Base-by-base conservation (phyloP, 2,113 vertebrate genomes). In the Cranoglanis bouderius region DNA sequence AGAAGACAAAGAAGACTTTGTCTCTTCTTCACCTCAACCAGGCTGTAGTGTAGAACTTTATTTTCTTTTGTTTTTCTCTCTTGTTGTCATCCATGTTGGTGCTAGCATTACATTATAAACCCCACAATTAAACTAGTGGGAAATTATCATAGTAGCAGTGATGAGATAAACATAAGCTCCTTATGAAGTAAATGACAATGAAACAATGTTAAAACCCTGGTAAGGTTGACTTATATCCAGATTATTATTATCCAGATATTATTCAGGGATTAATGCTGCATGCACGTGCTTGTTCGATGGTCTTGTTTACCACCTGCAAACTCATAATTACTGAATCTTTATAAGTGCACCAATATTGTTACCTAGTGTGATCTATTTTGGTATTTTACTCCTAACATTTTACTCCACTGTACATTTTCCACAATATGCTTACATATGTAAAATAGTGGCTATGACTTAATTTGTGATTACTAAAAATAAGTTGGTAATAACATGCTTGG, bases 11-110 rank as follows among this genome's bases (percentile, higher is more conserved):
- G 46, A 3, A 21, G 32, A 40, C 84, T 13, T 43, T 51, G n/a
- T 85, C 19, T 82, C 10, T 55, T 32, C 14, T 84, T 59, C n/a
- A 87, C 55, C 53, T 88, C 46, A 77, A 57, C 14, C 57, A 57
- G 53, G 19, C 74, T 49, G 32, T 35, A 85, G 24, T 59, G 43
- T 35, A 85, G 16, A 88, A 72, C 38, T 49, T 53, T 24, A 55
- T 24, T 85, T n/a, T 49, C 14, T 87, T 59, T 7, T 53, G 67
- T 35, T 85, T 61, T 29, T 70, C 38, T 67, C 4, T 4, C 84
- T 83, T 85, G 82, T 65, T 53, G 7, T 59, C 40, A 46, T 46
- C 24, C 43, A 18, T 2, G 14, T 32, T 80, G 77, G 29, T 80
- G 46, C 29, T n/a, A 51, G 75, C 5, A 29, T 78, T n/a, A 19